phyloP scores from a whole-genome alignment of 2,888 invertebrate genomes.

The Chrysotoxum bicinctum region DNA sequence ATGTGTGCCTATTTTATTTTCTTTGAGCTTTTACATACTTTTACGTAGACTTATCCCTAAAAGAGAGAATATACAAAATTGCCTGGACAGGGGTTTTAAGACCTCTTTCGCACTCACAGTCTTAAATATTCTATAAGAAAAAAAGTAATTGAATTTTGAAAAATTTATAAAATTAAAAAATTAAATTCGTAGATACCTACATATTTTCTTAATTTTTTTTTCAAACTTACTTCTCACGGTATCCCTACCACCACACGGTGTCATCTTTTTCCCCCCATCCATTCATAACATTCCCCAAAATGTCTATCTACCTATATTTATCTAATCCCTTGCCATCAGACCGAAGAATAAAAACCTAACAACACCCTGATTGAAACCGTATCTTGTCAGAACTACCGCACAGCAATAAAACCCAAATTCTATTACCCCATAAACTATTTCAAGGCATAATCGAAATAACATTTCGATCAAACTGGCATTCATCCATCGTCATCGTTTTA shows the following conservation, averaged over 20 bases:
- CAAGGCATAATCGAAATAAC: slow-evolving; percentile 55
- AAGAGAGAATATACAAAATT: too few species aligned
- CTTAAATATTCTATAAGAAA: too few species aligned
- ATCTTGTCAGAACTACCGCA: slow-evolving; percentile 66
- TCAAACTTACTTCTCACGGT: neutral
- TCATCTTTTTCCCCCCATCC: neutral
- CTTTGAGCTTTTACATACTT: too few species aligned
- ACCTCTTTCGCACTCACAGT: too few species aligned
- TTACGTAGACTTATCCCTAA: too few species aligned
- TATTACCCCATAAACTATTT: slow-evolving; percentile 65
- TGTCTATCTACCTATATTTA: neutral
- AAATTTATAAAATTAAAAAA: too few species aligned
- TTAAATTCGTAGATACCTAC: too few species aligned
- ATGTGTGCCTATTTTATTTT: too few species aligned
- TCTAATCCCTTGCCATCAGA: neutral
- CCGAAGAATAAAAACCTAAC: neutral
- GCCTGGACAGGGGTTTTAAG: too few species aligned
- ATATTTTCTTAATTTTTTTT: too few species aligned
- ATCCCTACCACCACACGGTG: neutral
- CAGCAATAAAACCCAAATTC: slow-evolving; percentile 52
- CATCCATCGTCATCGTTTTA: slow-evolving; percentile 39
- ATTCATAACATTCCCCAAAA: slow-evolving; percentile 7
- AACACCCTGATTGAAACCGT: slow-evolving; percentile 32
- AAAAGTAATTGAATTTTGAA: too few species aligned
- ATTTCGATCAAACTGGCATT: slow-evolving; percentile 63